A percentile compares a stretch with the other conserved stretches of the same genome.
Evolutionary conservation across 1,140 invertebrate genomes (phyloP).

Genomic region (Mesaphorura yosii): DNA sequence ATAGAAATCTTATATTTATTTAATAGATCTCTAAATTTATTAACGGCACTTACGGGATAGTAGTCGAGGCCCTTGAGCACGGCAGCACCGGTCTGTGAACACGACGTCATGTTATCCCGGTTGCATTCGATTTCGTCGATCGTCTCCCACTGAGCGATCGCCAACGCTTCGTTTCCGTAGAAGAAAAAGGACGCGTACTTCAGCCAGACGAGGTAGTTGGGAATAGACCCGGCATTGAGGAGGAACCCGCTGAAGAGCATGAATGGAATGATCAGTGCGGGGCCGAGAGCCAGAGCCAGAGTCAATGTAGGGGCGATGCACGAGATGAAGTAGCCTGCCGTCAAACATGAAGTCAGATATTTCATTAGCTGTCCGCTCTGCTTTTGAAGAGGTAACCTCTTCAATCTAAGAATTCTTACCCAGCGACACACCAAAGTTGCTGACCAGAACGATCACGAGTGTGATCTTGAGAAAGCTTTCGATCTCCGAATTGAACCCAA

Average conservation of each 20-base stretch:
- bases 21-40: neutral
- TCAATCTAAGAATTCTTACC: conserved; percentile 33
- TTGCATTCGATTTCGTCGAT: conserved; percentile 45
- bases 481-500: conserved; percentile 33
- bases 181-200: conserved; percentile 45
- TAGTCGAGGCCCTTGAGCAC: conserved; percentile 47
- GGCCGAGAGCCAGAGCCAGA: conserved; percentile 39
- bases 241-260: conserved; percentile 46
- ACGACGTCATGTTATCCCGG: conserved; percentile 55
- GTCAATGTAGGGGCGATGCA: conserved; percentile 34
- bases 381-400: conserved; percentile 40
- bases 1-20: neutral
- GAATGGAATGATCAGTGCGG: conserved; percentile 42
- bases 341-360: too few species aligned
- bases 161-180: conserved; percentile 40
- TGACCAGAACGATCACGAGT: conserved; percentile 36
- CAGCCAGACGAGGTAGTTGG: conserved; percentile 41
- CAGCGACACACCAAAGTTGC: conserved; percentile 41
- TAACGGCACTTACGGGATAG: neutral
- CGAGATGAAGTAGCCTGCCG: conserved; percentile 39
- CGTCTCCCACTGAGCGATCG: neutral
- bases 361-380: conserved; percentile 22
- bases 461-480: conserved; percentile 36
- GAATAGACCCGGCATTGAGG: conserved; percentile 41
- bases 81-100: conserved; percentile 58